Evolutionary conservation across 2,888 invertebrate species (phyloP).

Genomic region (Dromius quadrimaculatus): DNA sequence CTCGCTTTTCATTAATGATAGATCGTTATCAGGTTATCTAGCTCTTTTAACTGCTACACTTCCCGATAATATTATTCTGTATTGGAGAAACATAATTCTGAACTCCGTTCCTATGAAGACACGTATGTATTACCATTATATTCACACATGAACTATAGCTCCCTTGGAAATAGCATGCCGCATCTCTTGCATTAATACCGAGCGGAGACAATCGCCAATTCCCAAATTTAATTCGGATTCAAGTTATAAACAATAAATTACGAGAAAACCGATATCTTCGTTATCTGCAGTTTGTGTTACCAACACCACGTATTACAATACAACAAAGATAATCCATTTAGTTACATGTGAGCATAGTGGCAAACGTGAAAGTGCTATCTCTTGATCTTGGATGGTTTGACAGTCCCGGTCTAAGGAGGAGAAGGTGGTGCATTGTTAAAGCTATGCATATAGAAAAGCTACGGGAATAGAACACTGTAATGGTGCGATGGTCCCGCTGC

Average conservation of each 20-base stretch:
- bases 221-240: constrained; percentile 44
- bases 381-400: constrained; percentile 37
- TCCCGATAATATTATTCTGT: too few relatives aligned
- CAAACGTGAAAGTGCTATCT: constrained; percentile 27
- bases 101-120: too few relatives aligned
- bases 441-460: constrained; percentile 48
- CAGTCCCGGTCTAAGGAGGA: constrained; percentile 2
- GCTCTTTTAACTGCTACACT: too few relatives aligned
- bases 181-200: constrained; percentile 10
- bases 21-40: too few relatives aligned
- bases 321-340: constrained; percentile 36
- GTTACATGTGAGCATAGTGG: constrained; percentile 14
- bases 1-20: too few relatives aligned
- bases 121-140: too few relatives aligned
- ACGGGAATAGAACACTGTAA: constrained; percentile 36
- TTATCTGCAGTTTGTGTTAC: constrained; percentile 22
- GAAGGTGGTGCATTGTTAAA: constrained; percentile 30
- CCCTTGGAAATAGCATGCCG: constrained; percentile 14
- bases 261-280: constrained; percentile 36
- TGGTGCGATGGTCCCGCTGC: constrained; percentile 33
- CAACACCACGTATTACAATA: constrained; percentile 16
- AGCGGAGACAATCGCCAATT: constrained; percentile 34
- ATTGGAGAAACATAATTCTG: too few relatives aligned
- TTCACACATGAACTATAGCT: neutral
- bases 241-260: constrained; percentile 49